phyloP scores from a whole-genome alignment of 2,888 invertebrate genomes.

The Drosophila mimetica region DNA sequence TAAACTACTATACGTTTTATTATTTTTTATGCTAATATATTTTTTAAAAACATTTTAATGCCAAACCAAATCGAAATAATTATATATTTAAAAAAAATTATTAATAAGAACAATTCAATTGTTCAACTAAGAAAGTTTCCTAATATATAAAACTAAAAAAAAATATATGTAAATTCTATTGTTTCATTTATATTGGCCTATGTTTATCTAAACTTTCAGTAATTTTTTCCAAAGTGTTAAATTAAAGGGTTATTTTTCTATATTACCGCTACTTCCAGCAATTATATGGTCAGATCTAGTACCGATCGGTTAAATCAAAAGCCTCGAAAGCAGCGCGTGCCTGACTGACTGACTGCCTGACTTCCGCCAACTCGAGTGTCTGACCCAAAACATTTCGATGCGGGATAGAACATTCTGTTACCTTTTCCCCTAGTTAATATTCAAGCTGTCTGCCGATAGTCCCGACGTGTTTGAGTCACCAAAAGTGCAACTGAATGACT shows the following conservation, averaged over 20 bases:
- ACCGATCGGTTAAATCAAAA: conserved; percentile 42
- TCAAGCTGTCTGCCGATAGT: conserved; percentile 63
- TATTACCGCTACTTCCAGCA: neutral
- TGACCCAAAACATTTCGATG: conserved; percentile 54
- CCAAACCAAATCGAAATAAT: too few species aligned
- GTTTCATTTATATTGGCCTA: too few species aligned
- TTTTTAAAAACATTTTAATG: too few species aligned
- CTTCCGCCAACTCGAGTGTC: conserved; percentile 35
- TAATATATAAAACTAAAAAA: too few species aligned
- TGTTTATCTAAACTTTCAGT: too few species aligned
- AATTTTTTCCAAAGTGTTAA: neutral
- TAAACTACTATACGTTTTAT: neutral
- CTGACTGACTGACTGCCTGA: conserved; percentile 58
- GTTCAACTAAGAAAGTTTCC: too few species aligned
- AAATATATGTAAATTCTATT: too few species aligned
- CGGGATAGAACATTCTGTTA: conserved; percentile 22
- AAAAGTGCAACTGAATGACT: conserved; percentile 37
- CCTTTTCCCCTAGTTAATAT: conserved; percentile 66
- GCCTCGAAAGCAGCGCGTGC: conserved; percentile 57
- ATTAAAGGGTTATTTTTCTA: neutral
- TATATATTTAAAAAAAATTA: too few species aligned
- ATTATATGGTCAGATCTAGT: conserved; percentile 32
- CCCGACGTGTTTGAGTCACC: conserved; percentile 69
- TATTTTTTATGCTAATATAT: neutral
- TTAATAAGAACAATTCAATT: too few species aligned